Conservation (phyloP, 2,797 vertebrate species). For the Bufotes viridis region DNA sequence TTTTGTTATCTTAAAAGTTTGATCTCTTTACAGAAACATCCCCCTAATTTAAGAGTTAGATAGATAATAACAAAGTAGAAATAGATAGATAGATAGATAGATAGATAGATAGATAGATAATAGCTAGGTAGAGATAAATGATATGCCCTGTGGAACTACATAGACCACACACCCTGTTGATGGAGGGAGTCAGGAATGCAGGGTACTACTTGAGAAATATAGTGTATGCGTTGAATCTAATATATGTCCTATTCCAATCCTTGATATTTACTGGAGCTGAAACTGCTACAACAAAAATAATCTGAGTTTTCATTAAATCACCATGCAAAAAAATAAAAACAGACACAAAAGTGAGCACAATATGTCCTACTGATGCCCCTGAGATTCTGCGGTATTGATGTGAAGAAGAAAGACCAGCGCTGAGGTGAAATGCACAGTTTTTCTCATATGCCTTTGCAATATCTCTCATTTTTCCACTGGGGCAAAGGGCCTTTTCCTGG, state of each 20-base stretch:
- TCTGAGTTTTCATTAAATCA: background rate
- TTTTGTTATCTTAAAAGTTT: no score
- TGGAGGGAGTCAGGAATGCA: no score
- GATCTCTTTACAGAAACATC: no score
- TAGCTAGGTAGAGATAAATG: no score
- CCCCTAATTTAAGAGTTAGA: no score
- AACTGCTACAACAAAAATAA: background rate
- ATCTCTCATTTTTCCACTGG: constrained; percentile 35
- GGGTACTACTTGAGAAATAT: no score
- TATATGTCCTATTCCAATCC: background rate
- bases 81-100: no score
- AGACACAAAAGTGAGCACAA: background rate
- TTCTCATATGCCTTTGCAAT: constrained; percentile 53
- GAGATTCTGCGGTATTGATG: constrained; percentile 49
- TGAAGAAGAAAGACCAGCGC: constrained; percentile 29
- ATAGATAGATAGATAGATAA: no score
- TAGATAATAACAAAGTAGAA: no score
- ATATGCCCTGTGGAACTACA: no score
- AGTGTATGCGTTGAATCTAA: background rate
- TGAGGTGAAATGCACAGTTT: constrained; percentile 38
- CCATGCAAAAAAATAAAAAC: constrained; percentile 38
- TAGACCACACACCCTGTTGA: no score
- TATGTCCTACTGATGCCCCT: constrained; percentile 28
- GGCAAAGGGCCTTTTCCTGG: constrained; percentile 37
- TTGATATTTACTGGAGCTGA: background rate